Conservation (phyloP, 2,797 vertebrate species). For the Eidolon dupreanum region DNA sequence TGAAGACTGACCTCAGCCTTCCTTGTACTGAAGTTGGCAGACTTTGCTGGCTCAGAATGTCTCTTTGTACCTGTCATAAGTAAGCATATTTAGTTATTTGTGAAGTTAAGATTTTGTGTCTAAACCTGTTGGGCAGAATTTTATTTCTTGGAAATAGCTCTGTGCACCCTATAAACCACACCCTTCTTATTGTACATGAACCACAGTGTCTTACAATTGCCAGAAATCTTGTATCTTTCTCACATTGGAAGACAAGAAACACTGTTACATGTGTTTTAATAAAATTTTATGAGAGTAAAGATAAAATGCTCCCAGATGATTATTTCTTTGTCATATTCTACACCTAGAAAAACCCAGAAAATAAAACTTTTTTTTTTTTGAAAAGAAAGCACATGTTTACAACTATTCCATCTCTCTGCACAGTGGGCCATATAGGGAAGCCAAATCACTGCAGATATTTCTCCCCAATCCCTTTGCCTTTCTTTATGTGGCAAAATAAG, state of each 20-base stretch:
- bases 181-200: neutral
- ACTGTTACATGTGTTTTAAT: neutral
- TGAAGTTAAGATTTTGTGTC: neutral
- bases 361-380: neutral
- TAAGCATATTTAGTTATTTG: neutral
- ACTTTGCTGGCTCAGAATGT: neutral
- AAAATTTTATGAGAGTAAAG: constrained; percentile 8
- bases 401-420: neutral
- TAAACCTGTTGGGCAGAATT: constrained; percentile 37
- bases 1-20: neutral
- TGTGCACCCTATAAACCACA: neutral
- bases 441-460: neutral
- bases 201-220: neutral
- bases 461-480: neutral
- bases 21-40: neutral
- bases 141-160: constrained; percentile 40
- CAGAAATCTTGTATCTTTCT: neutral
- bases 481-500: neutral
- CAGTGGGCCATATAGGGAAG: neutral
- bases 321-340: neutral
- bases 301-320: neutral
- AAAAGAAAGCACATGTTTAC: neutral
- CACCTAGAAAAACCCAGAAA: neutral
- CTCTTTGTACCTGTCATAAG: neutral
- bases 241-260: neutral